Base-by-base conservation (phyloP, 2,797 vertebrate genomes). In the Anguilla marmorata region DNA sequence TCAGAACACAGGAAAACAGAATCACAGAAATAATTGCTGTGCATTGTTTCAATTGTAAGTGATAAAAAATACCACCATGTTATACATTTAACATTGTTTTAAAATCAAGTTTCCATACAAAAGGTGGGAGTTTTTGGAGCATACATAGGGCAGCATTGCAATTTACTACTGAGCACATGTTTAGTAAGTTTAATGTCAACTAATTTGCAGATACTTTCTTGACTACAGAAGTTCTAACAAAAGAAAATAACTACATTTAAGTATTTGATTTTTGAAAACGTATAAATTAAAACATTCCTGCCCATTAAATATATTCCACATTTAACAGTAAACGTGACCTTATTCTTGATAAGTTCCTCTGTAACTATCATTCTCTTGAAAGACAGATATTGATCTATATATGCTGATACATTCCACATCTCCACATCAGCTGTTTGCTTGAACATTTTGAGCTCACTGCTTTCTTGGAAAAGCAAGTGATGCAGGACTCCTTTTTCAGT, bases 21-120 rank as follows among this genome's bases (percentile, higher is more conserved):
- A 82, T 82, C n/a, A 50, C 79, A 48, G 5, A 50, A 45, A 66
- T 24, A 48, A 41, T 45, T 5, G 3, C 7, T 21, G 37, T 48
- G 16, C 9, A 50, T n/a, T n/a, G 41, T 12, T 82, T 21, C 24
- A 2, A 48, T 45, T 82, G 41, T 41, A 37, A 41, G 74, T 50
- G 79, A 50, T 82, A 50, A 48, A 82, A 82, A 82, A 82, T 82
- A 48, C 16, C 12, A 79, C 21, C 16, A 41, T 76, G 69, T 80
- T 80, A 48, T 19, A 50, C 79, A 79, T 79, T 37, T 37, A 37
- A 33, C 11, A 45, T 27, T 27, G 45, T 50, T 48, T 24, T n/a
- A 82, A 48, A 24, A 50, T 48, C 24, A 82, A 50, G 41, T 50
- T 48, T 48, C 45, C 45, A 82, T 76, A 76, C 11, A 82, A n/a